Base-by-base conservation (phyloP, 2,797 vertebrate genomes). In the Aulostomus chinensis region DNA sequence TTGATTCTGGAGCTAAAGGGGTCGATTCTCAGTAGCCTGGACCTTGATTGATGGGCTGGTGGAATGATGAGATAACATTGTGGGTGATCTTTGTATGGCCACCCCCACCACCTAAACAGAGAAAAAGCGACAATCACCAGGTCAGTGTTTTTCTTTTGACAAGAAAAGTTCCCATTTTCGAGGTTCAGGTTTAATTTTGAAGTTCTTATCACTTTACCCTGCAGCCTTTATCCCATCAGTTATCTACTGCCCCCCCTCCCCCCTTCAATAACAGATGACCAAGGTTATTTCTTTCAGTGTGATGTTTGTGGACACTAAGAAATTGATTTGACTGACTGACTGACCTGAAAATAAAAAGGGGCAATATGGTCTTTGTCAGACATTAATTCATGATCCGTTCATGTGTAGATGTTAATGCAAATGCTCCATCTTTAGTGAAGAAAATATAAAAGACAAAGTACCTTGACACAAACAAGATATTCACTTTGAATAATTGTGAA, bases 1-100 rank as follows among this genome's bases (percentile, higher is more conserved):
- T 91, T 84, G 88, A 92, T 92, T 89, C 73, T 59, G 64, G 58
- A 59, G 68, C 70, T 72, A 63, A 78, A 50, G 62, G 61, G 87
- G 87, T 91, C 86, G 76, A 91, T 91, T 84, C 68, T 58, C 69
- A 69, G 74, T 72, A 74, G 82, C 80, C 78, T 58, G 15, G 38
- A 55, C 45, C 50, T 53, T 88, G 90, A 93, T 88, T 90, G 91
- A 93, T 91, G 89, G 58, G 53, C 69, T 54, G 61, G 81, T 86
- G 86, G 79, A 84, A 80, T 70, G 86, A 78, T 47, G 76, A 90
- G 89, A 93, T 92, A 92, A 89, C 88, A 91, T 85, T 90, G 80
- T 88, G 85, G 76, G 80, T 55, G 81, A 88, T 88, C 87, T 89
- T 88, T 85, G 78, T 81, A 78, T 80, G 63, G 58, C 58, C 11